Base-by-base conservation (phyloP, 2,888 invertebrate species). In the Dynastes grantii region DNA sequence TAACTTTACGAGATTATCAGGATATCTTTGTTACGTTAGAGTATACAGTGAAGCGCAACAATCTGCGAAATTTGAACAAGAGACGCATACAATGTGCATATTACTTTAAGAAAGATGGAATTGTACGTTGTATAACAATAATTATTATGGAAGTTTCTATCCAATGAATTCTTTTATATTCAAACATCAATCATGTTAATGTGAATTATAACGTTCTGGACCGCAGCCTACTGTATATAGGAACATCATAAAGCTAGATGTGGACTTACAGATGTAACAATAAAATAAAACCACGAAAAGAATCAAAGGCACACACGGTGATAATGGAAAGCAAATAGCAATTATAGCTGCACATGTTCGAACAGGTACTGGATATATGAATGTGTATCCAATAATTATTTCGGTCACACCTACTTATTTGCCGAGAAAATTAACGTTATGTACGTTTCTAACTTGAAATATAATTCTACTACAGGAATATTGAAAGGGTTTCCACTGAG, bases 351-450 rank as follows among this genome's bases (percentile, higher is more conserved):
- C 64, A 49, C n/a, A 49, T 29, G 45, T 22, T 51, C 22, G 49
- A 49, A 49, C 49, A 68, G 68, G 64, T 64, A 64, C 29, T 55
- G 55, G n/a, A 53, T 55, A 13, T 32, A 29, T 29, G 37, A 8
- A 49, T 49, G 27, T 49, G 45, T 68, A 68, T 45, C 68, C 49
- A 68, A 68, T 68, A 68, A 68, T 68, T 68, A 49, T 68, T 68
- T 49, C 51, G 45, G 27, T 49, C 68, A 68, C 68, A 68, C 68
- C 68, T 49, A 49, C 68, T 68, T 68, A 68, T 68, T 68, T 68
- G 68, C 68, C 49, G 68, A 68, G 68, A 49, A 68, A 68, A 68
- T 68, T 68, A 68, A 68, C 68, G 51, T 68, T 49, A 49, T 68
- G 37, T 45, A n/a, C 45, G 49, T 16, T 49, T 29, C 68, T 16